Conservation (phyloP, 2,113 vertebrate genomes). For the Catharus minimus region DNA sequence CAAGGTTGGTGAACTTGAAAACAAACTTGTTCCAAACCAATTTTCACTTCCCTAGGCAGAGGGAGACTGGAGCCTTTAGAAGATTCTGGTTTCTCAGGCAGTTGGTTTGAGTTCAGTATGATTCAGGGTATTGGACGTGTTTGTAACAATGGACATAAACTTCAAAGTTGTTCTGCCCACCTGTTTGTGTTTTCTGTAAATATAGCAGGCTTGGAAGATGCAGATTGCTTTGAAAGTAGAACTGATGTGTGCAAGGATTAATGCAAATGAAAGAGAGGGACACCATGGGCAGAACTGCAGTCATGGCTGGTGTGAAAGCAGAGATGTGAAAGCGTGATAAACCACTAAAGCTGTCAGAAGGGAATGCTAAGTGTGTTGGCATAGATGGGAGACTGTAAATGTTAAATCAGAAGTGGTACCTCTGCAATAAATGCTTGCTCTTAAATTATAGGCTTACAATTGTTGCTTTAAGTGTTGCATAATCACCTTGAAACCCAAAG, state of each 20-base stretch:
- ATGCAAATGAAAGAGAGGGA: not conserved
- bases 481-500: not conserved
- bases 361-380: not conserved
- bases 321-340: not conserved
- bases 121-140: not conserved
- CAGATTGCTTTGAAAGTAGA: not conserved
- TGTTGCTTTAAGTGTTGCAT: not conserved
- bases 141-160: not conserved
- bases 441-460: not conserved
- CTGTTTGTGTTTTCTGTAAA: slow-evolving; percentile 12
- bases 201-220: not conserved
- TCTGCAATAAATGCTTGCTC: not conserved
- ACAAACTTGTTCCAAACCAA: not conserved
- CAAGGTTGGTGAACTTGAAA: not conserved
- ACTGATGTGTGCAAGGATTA: not conserved
- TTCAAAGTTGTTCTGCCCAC: slow-evolving; percentile 6
- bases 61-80: not conserved
- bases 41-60: not conserved
- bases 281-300: not conserved
- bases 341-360: not conserved
- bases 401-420: not conserved
- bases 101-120: not conserved
- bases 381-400: not conserved
- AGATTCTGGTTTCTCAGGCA: not conserved
- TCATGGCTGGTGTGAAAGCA: not conserved